Base-by-base conservation (phyloP, 2,113 vertebrate species). In the Arvicanthis niloticus region DNA sequence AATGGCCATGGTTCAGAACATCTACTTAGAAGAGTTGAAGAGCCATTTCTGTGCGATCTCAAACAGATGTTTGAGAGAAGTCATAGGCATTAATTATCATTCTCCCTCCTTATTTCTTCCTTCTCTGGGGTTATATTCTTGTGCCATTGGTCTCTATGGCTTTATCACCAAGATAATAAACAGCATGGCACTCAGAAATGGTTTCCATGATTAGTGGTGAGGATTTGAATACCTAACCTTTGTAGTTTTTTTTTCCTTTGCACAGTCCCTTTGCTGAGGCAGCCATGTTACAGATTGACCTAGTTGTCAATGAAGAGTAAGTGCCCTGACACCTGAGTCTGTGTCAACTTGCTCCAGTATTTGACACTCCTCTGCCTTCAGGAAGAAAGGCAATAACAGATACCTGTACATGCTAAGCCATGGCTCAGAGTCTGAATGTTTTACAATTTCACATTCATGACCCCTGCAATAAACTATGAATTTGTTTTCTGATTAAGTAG, bases 361-460 rank as follows among this genome's bases (percentile, higher is more conserved):
- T 95, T 96, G 62, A 91, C 96, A 97, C 81, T 86, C 80, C 12
- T 26, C n/a, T 53, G 2, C 29, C 84, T 86, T 82, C 87, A 88
- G 85, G 93, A 93, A 96, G 96, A 62, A 97, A 96, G 92, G 40
- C 88, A 93, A 80, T 84, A 29, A 95, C 34, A 94, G 93, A 85
- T 16, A 48, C 94, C 94, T 65, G 13, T 34, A 62, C 40, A 68
- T 7, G 45, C 42, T 80, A 31, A 78, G 26, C 31, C 48, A 80
- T 9, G 31, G 31, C 96, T 97, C 89, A 15, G 6, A 45, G 37
- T 85, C 95, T 37, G 70, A 34, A 89, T 12, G 40, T 58, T 68
- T 94, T 91, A 90, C 42, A 21, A 26, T 48, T 80, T 70, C 45
- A 72, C 58, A 15, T 94, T 73, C 29, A 77, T 62, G 31, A 13